Evolutionary conservation across 35 echinoderm and acorn worm genomes (phyloP).

Genomic region (Strongylocentrotus purpuratus): DNA sequence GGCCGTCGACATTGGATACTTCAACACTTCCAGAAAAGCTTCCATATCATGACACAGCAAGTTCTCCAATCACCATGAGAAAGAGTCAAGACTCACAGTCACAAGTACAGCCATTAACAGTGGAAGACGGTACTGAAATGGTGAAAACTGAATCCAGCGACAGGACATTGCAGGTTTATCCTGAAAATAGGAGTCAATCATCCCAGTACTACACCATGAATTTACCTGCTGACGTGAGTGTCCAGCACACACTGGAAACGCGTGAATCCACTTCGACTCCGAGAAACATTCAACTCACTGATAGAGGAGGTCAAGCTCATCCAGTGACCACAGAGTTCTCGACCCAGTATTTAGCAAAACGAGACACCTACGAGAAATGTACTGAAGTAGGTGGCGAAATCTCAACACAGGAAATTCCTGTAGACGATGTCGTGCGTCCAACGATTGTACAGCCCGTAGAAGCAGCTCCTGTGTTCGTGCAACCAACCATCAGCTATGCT

Average conservation of each 20-base stretch:
- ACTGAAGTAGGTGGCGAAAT: neutral
- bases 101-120: constrained; percentile 11
- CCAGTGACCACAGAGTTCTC: neutral
- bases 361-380: neutral
- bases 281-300: neutral
- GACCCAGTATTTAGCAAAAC: neutral
- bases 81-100: constrained; percentile 42
- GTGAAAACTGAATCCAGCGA: neutral
- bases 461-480: neutral
- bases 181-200: constrained; percentile 24
- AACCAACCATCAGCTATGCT: neutral
- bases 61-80: constrained; percentile 45
- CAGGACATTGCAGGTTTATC: constrained; percentile 29
- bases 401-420: neutral
- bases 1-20: neutral
- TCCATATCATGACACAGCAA: neutral
- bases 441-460: neutral
- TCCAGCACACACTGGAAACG: constrained; percentile 8
- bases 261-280: constrained; percentile 19
- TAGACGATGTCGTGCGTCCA: constrained; percentile 1
- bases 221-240: neutral
- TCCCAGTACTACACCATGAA: neutral
- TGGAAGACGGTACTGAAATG: constrained; percentile 29
- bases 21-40: constrained; percentile 26
- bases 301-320: constrained; percentile 11